Evolutionary conservation across 1,140 invertebrate species (phyloP), one percentile per base, ranked within the genome.

Genomic region (Diuraphis noxia): DNA sequence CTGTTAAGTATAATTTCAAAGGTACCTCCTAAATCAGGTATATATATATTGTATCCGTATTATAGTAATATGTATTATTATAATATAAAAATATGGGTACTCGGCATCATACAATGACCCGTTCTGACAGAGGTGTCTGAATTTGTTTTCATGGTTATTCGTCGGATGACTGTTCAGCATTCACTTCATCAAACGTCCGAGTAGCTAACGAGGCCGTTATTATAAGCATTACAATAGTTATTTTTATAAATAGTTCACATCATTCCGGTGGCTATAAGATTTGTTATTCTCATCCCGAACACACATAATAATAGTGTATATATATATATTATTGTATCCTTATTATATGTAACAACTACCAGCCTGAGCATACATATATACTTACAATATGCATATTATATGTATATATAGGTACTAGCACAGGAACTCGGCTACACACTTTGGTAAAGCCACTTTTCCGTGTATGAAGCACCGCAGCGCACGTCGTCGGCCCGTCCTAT

Each of bases 131-230:
- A 81, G 34, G 38, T 38, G 79, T 81, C 79, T 10, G 79, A 81
- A 81, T 81, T 81, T 81, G 79, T 81, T 81, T 81, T 81, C 79
- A 38, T 17, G 36, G 79, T 81, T n/a, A 81, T 81, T 81, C 36
- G 36, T 38, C 34, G 21, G 38, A 81, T 25, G 36, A 81, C 79
- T 23, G 79, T 40, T 81, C 79, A 81, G 21, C 79, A 40, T 81
- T 81, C 79, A 81, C 36, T 25, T 25, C 34, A 40, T 81, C 79
- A 81, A 40, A 81, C 79, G 36, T 38, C 19, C 21, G 10, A 81
- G 79, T 13, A 30, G 77, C 21, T 43, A 84, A 84, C 82, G 82
- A 84, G 82, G 30, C 43, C n/a, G 43, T 23, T 86, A n/a, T 86
- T 49, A 49, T 34, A 9, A 85, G 30, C 84, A 34, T 86, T 49